A percentile compares a stretch with the other conserved stretches of the same genome.
Evolutionary conservation across 53 echinoderm and acorn worm species (phyloP).

Genomic region (Paracentrotus lividus): DNA sequence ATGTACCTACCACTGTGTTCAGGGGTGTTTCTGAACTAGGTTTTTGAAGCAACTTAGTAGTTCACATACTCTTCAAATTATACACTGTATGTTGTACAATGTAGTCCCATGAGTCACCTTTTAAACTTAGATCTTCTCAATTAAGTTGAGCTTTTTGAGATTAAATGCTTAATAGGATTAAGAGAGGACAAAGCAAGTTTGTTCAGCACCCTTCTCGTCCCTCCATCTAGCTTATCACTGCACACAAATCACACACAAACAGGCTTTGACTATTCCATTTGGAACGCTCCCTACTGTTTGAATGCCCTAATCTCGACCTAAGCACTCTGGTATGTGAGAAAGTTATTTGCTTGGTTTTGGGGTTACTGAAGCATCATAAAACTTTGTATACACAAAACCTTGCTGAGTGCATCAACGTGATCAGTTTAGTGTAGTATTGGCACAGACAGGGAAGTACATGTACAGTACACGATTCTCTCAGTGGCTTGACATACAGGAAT

Average conservation of each 20-base stretch:
- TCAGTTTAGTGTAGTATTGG: constrained; percentile 33
- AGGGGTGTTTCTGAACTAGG: not conserved
- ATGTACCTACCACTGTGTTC: constrained; percentile 12
- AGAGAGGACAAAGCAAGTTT: not conserved
- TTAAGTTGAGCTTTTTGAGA: not conserved
- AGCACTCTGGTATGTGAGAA: constrained; percentile 63
- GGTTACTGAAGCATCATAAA: constrained; percentile 58
- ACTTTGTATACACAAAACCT: constrained; percentile 45
- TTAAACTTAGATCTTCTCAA: not conserved
- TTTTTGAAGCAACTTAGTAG: not conserved
- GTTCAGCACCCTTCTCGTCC: not conserved
- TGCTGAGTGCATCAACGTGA: not conserved
- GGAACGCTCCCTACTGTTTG: constrained; percentile 42
- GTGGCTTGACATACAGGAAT: not conserved
- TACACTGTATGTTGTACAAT: not conserved
- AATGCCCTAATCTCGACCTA: constrained; percentile 60
- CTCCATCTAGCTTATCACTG: not conserved
- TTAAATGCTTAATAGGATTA: too few relatives aligned
- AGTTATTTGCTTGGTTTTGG: constrained; percentile 67
- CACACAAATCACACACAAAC: constrained; percentile 17
- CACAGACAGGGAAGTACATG: constrained; percentile 57
- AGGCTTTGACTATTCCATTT: constrained; percentile 32
- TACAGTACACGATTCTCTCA: constrained; percentile 2
- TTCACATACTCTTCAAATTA: not conserved
- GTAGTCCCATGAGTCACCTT: constrained; percentile 4